Evolutionary conservation across 2,113 vertebrate species (phyloP).

Genomic region (Penelope pileata): DNA sequence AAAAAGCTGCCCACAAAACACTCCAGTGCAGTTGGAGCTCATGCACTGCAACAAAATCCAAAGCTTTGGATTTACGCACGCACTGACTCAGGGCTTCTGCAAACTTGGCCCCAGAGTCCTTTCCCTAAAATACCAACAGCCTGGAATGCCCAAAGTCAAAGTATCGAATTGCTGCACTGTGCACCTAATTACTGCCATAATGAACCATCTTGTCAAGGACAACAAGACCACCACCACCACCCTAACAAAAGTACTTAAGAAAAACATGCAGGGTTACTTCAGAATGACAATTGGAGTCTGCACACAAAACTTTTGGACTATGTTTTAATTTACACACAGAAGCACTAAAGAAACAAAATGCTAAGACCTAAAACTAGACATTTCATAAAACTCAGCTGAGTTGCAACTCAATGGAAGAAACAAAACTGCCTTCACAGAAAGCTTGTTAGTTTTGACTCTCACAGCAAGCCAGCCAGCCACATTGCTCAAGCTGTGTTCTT

Average conservation of each 20-base stretch:
- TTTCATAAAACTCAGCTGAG: background rate
- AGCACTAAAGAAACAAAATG: background rate
- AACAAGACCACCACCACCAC: background rate
- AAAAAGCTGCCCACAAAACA: background rate
- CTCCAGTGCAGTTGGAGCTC: background rate
- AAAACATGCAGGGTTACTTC: background rate
- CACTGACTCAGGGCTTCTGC: background rate
- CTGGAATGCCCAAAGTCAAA: background rate
- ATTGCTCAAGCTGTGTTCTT: background rate
- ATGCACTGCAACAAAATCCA: background rate
- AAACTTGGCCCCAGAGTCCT: background rate
- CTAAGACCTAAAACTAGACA: background rate
- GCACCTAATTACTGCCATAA: background rate
- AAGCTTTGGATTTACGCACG: background rate
- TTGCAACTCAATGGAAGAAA: background rate
- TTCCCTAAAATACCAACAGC: background rate
- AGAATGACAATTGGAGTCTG: background rate
- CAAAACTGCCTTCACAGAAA: background rate
- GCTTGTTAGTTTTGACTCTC: background rate
- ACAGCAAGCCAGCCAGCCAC: background rate
- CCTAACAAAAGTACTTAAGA: background rate
- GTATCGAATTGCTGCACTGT: background rate
- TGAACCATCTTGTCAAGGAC: background rate
- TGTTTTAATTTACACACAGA: background rate
- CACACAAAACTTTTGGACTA: background rate